Conservation (phyloP, 2,888 invertebrate genomes). For the Xiphydria camelus region DNA sequence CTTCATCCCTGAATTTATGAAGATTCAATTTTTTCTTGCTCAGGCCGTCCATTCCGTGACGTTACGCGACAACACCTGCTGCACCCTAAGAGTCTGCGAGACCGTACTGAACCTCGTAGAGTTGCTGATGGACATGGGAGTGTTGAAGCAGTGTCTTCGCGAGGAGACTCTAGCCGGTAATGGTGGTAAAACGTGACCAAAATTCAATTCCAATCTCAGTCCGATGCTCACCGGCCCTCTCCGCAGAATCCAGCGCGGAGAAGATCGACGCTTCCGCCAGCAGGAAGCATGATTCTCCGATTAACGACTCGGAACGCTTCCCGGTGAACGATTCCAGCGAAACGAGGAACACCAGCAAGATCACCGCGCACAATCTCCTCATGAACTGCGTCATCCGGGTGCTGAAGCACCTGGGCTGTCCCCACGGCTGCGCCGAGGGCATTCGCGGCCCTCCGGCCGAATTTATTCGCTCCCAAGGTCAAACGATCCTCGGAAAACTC, state of each 20-base stretch:
- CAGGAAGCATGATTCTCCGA: conserved; percentile 39
- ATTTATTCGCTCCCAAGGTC: conserved; percentile 85
- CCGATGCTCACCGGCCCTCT: no score
- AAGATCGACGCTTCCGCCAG: conserved; percentile 2
- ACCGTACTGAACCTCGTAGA: conserved; percentile 91
- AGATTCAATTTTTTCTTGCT: conserved; percentile 34
- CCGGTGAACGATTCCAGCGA: conserved; percentile 25
- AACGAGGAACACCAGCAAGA: conserved; percentile 5
- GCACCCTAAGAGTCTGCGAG: conserved; percentile 88
- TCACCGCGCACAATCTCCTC: conserved; percentile 71
- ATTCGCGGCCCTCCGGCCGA: conserved; percentile 86
- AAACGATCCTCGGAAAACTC: conserved; percentile 75
- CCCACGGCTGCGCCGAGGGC: conserved; percentile 85
- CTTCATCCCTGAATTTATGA: conserved; percentile 9
- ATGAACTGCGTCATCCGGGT: conserved; percentile 75
- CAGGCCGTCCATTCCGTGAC: conserved; percentile 87
- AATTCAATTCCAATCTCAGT: no score
- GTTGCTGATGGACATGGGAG: conserved; percentile 86
- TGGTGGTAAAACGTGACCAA: no score
- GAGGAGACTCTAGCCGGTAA: conserved; percentile 61
- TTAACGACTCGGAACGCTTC: conserved; percentile 32
- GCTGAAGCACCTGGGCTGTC: conserved; percentile 89
- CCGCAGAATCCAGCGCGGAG: conserved; percentile 19
- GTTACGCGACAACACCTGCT: conserved; percentile 80
- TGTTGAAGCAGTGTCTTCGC: conserved; percentile 66